Percentiles rank a stretch among this genome's conserved stretches.
Evolutionary conservation across 2,113 vertebrate genomes (phyloP).

Genomic region (Myrmecophaga tridactyla): DNA sequence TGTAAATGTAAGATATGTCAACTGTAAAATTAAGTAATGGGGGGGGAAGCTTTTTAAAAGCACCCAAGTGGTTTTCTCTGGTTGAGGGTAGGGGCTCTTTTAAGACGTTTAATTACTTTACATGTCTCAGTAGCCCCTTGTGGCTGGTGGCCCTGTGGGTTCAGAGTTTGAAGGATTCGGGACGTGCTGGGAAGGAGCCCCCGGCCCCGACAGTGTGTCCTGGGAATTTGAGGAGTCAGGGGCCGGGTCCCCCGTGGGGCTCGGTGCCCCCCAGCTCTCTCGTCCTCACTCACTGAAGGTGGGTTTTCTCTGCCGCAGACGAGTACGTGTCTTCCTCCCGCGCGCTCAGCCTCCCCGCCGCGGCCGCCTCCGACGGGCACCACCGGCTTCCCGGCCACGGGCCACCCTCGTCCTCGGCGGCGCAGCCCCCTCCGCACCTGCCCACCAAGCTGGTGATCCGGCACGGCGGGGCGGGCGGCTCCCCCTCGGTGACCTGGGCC

Average conservation of each 20-base stretch:
- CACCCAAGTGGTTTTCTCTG: background rate
- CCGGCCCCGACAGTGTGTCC: background rate
- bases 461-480: conserved; percentile 88
- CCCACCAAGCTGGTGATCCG: conserved; percentile 95
- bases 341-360: conserved; percentile 75
- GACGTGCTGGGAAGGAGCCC: rapidly evolving
- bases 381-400: conserved; percentile 30
- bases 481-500: conserved; percentile 92
- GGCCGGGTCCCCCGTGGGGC: rapidly evolving
- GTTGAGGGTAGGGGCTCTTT: background rate
- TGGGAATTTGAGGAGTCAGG: background rate
- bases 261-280: rapidly evolving
- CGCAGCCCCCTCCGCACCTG: conserved; percentile 76
- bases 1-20: background rate
- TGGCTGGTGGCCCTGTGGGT: background rate
- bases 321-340: conserved; percentile 91
- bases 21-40: background rate
- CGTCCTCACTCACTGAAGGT: too few relatives aligned
- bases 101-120: background rate
- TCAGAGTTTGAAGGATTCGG: background rate
- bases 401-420: background rate
- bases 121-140: background rate
- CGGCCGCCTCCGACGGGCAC: conserved; percentile 57
- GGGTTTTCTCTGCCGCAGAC: conserved; percentile 79
- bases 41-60: background rate